These are phyloP conservation scores for Trissoscelio sp. DNA, from an alignment of 2,888 invertebrate species.

Conservation along the genomic window DNA sequence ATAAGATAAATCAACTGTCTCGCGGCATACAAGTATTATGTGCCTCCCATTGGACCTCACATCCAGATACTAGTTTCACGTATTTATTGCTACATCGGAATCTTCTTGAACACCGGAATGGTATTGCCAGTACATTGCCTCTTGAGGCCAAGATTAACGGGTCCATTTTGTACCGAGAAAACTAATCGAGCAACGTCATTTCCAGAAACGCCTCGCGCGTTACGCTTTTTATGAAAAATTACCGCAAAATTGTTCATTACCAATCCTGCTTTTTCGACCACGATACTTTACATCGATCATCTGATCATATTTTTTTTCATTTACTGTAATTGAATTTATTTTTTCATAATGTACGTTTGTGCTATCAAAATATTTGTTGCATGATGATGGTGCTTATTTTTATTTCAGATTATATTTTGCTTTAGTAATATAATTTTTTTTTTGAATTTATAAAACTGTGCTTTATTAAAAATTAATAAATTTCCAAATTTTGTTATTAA, in stretches of 20 bases:
- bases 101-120: constrained; percentile 61
- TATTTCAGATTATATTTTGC: too few species aligned
- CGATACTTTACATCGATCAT: neutral
- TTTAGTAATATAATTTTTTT: too few species aligned
- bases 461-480: too few species aligned
- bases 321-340: too few species aligned
- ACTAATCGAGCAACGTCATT: constrained; percentile 65
- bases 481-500: too few species aligned
- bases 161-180: constrained; percentile 58
- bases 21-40: constrained; percentile 61
- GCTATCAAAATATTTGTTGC: too few species aligned
- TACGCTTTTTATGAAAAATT: constrained; percentile 52
- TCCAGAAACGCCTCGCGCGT: constrained; percentile 45
- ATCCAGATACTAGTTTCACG: constrained; percentile 62
- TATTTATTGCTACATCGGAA: constrained; percentile 66
- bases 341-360: too few species aligned
- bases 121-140: constrained; percentile 67
- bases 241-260: constrained; percentile 17
- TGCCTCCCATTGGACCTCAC: constrained; percentile 58
- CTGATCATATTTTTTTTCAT: too few species aligned
- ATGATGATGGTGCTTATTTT: too few species aligned
- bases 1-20: constrained; percentile 65
- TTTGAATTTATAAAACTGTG: too few species aligned
- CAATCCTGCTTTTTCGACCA: neutral
- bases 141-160: constrained; percentile 66